Conservation (phyloP, 2,113 vertebrate species). For the Stercorarius parasiticus region DNA sequence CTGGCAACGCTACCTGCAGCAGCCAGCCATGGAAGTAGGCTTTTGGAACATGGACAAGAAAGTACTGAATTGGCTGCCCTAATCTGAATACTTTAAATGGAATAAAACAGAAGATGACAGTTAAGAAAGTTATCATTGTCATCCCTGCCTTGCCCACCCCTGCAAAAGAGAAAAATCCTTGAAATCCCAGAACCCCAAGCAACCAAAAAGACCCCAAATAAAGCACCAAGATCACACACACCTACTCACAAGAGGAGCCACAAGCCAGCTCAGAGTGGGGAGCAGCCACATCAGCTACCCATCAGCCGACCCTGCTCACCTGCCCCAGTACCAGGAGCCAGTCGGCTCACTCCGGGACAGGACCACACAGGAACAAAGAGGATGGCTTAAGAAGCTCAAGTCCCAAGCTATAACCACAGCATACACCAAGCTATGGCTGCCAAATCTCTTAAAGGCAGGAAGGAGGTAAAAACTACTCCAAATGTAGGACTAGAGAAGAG, state of each 20-base stretch:
- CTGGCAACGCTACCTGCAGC: not conserved
- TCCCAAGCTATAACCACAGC: not conserved
- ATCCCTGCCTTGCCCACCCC: fast-evolving
- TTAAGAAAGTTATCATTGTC: not conserved
- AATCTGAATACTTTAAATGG: not conserved
- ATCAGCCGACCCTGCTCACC: not conserved
- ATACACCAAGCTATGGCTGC: not conserved
- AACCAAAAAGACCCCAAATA: not conserved
- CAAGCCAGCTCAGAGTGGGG: not conserved
- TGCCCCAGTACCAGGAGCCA: not conserved
- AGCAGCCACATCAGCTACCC: not conserved
- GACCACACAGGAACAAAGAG: not conserved
- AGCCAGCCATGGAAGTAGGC: not conserved
- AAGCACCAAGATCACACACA: fast-evolving
- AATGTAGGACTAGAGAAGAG: not conserved
- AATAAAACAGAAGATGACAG: not conserved
- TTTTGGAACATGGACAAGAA: not conserved
- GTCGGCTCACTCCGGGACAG: not conserved
- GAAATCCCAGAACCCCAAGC: no score
- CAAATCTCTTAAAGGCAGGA: not conserved
- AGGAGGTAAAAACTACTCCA: not conserved
- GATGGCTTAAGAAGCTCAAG: not conserved
- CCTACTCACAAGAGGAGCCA: not conserved
- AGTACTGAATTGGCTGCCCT: not conserved
- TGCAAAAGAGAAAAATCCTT: not conserved